Evolutionary conservation across 2,113 vertebrate genomes (phyloP), one percentile per base, ranked within the genome.

Genomic region (Gavia stellata): DNA sequence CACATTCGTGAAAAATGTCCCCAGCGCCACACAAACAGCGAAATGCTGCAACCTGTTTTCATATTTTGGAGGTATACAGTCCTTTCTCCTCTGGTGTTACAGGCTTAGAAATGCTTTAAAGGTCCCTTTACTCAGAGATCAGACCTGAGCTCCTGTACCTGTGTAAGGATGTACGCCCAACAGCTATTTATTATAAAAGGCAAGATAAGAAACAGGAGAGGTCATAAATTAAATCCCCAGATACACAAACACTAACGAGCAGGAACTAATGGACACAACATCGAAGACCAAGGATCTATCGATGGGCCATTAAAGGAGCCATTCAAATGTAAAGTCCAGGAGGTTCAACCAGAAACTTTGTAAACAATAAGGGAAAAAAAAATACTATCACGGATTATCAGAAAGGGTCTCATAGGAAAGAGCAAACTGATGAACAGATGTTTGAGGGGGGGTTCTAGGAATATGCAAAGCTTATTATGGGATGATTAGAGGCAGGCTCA

Each of bases 141-240:
- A 49, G 29, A 58, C 5, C 16, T 21, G 4, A 28, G 18, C 20
- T 25, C 3, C 18, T 24, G 2, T 18, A 13, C 6, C 17, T 45
- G 7, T 6, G 21, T 59, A 4, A 40, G 31, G 17, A 3, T 15
- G 3, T 1, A 15, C 1, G 8, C 28, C 28, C 78, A 55, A 21
- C 16, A 55, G 1, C 3, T 13, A 4, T 26, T 15, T 28, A 9
- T 56, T 4, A 17, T 6, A 36, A n/a, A 67, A 33, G 15, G 3
- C 36, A 31, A 59, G 17, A 29, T 38, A 52, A 38, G 10, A 26
- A 70, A 7, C 4, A 20, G 19, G 21, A 17, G 23, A 38, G 23
- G 5, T 17, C 17, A 1, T 6, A 23, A 71, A 4, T 55, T 63
- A 62, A 71, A 17, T 10, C 6, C 13, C 8, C 26, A 29, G 4